A percentile compares a stretch with the other conserved stretches of the same genome.
Evolutionary conservation across 35 echinoderm and acorn worm genomes (phyloP).

Genomic region (Apostichopus japonicus): DNA sequence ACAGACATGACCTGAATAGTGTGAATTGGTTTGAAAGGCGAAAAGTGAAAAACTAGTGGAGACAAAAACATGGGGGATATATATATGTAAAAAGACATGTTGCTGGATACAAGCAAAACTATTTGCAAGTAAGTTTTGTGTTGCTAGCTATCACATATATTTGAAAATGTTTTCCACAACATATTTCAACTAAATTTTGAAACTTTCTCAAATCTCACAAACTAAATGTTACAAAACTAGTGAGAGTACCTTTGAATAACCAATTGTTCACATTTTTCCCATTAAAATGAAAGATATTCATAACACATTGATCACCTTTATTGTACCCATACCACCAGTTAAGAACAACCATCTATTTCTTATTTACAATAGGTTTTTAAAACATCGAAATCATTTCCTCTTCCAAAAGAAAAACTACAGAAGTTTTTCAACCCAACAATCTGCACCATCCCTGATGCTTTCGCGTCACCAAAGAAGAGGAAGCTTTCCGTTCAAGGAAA

Average conservation of each 20-base stretch:
- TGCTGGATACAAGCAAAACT: too few species aligned
- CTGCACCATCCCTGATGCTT: constrained; percentile 9
- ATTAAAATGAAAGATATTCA: background rate
- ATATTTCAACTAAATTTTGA: too few species aligned
- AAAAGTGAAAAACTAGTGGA: too few species aligned
- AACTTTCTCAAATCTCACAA: background rate
- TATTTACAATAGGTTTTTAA: background rate
- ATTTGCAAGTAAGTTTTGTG: too few species aligned
- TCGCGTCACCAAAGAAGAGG: constrained; percentile 12
- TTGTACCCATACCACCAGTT: background rate
- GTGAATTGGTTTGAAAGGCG: too few species aligned
- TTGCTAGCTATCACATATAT: too few species aligned
- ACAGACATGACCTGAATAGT: too few species aligned
- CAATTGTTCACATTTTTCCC: background rate
- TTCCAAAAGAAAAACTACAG: background rate
- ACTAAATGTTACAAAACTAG: background rate
- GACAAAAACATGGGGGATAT: too few species aligned
- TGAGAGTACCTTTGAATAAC: too few species aligned
- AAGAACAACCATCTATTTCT: background rate
- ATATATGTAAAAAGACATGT: too few species aligned
- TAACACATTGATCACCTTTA: background rate
- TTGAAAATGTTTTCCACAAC: too few species aligned
- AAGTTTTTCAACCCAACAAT: background rate
- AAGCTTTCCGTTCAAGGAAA: background rate
- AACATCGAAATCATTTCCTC: background rate